Conservation (phyloP, 2,113 vertebrate species). For the Nibea coibor region DNA sequence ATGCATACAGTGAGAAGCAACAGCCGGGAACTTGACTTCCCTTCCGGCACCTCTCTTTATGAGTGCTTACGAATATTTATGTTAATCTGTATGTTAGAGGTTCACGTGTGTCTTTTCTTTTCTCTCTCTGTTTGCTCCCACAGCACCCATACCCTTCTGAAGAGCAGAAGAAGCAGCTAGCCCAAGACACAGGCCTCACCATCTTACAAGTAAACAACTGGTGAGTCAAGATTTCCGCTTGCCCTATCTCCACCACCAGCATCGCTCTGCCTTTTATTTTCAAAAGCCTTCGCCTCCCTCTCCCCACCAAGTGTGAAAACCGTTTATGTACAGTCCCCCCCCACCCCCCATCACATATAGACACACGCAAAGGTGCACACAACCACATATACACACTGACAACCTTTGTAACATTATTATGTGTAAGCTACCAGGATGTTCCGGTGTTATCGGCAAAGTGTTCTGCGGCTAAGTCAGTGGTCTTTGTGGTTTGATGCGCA, state of each 20-base stretch:
- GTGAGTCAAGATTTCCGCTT: constrained; percentile 89
- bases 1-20: constrained; percentile 48
- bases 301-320: constrained; percentile 79
- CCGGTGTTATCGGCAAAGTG: constrained; percentile 77
- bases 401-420: constrained; percentile 71
- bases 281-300: constrained; percentile 75
- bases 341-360: not conserved
- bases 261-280: constrained; percentile 76
- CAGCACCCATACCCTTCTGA: constrained; percentile 99
- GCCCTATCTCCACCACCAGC: constrained; percentile 83
- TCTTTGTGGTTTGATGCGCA: constrained; percentile 84
- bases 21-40: constrained; percentile 34
- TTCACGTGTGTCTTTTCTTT: constrained; percentile 54
- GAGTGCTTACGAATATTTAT: constrained; percentile 46
- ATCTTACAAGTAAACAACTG: constrained; percentile 99
- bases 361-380: constrained; percentile 34
- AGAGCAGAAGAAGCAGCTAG: constrained; percentile 99
- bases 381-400: constrained; percentile 53
- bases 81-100: constrained; percentile 49
- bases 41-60: constrained; percentile 5
- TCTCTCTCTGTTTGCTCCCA: constrained; percentile 67
- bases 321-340: constrained; percentile 77
- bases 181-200: constrained; percentile 99
- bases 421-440: constrained; percentile 78
- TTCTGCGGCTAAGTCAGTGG: constrained; percentile 73